Evolutionary conservation across 2,888 invertebrate genomes (phyloP).

Genomic region (Clanis bilineata): DNA sequence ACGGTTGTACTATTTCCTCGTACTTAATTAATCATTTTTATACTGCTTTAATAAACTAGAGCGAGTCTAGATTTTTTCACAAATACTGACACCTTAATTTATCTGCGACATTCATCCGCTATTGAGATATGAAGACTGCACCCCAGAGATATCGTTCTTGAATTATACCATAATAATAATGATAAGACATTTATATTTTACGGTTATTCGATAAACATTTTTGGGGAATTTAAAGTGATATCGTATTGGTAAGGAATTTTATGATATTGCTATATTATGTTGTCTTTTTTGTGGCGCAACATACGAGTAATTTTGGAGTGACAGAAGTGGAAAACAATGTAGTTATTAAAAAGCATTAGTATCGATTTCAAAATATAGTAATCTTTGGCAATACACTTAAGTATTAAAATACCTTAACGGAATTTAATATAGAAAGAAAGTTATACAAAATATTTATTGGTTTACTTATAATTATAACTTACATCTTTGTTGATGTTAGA

Average conservation of each 20-base stretch:
- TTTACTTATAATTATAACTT: too few relatives aligned
- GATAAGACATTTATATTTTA: slow-evolving; percentile 23
- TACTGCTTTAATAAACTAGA: background rate
- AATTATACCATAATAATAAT: slow-evolving; percentile 27
- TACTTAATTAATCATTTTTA: background rate
- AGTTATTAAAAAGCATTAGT: too few relatives aligned
- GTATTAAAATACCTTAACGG: too few relatives aligned
- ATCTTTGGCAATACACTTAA: too few relatives aligned
- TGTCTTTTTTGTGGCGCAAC: background rate
- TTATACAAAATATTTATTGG: too few relatives aligned
- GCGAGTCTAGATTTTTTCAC: background rate
- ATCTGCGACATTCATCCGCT: background rate
- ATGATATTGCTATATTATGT: background rate
- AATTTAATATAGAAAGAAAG: too few relatives aligned
- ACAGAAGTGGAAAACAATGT: too few relatives aligned
- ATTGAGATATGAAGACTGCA: slow-evolving; percentile 8
- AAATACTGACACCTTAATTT: background rate
- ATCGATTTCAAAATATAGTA: too few relatives aligned
- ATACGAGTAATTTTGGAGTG: too few relatives aligned
- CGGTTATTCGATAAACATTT: slow-evolving; percentile 16
- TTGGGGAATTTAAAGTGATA: background rate
- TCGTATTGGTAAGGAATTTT: background rate
- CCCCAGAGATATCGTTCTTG: background rate
- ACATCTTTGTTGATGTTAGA: too few relatives aligned
- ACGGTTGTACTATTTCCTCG: background rate